Evolutionary conservation across 2,113 vertebrate species (phyloP).

Genomic region (Psilopogon haemacephalus): DNA sequence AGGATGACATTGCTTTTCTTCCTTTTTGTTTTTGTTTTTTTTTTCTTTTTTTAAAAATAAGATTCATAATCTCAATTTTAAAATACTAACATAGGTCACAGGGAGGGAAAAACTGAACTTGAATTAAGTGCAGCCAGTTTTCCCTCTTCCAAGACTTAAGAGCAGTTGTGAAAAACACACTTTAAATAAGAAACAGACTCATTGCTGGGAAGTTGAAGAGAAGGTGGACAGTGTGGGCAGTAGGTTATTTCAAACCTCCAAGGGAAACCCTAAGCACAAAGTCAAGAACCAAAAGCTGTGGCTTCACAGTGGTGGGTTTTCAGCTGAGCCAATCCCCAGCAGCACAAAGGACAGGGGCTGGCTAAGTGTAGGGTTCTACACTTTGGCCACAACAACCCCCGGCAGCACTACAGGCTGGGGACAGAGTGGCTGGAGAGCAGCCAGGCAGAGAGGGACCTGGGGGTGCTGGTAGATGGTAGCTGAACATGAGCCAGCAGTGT

Average conservation of each 20-base stretch:
- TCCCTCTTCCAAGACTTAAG: not conserved
- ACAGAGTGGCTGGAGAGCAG: too few species aligned
- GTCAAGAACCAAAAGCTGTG: not conserved
- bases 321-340: not conserved
- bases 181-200: conserved; percentile 46
- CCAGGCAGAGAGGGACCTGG: too few species aligned
- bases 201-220: not conserved
- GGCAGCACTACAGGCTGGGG: too few species aligned
- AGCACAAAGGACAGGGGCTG: not conserved
- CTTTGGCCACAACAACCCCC: too few species aligned
- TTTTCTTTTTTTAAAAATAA: not conserved
- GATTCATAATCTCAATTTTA: conserved; percentile 21
- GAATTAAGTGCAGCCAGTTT: not conserved
- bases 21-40: not conserved
- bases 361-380: too few species aligned
- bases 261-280: conserved; percentile 14
- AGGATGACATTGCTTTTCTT: not conserved
- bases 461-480: too few species aligned
- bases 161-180: conserved; percentile 2
- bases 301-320: not conserved
- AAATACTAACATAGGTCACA: conserved; percentile 18
- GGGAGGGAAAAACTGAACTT: conserved; percentile 20
- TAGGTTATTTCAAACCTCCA: not conserved
- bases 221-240: not conserved
- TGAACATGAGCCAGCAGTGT: too few species aligned